Evolutionary conservation across 2,113 vertebrate species (phyloP).

Genomic region (Nesoenas mayeri): DNA sequence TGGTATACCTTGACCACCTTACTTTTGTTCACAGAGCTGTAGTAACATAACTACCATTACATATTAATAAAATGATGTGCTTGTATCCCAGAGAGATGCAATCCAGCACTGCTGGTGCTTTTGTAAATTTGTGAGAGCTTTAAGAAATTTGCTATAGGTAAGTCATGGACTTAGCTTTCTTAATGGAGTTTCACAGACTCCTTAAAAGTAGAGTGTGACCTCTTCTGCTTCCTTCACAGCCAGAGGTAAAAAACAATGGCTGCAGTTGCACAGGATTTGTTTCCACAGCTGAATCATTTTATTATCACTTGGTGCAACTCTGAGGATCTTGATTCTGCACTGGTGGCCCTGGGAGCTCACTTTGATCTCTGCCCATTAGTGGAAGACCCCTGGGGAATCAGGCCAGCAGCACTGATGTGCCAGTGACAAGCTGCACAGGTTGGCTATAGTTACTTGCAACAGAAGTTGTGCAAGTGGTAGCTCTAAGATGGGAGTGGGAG

Average conservation of each 20-base stretch:
- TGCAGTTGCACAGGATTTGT: not conserved
- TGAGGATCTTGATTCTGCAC: not conserved
- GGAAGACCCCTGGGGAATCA: not conserved
- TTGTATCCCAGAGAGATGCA: not conserved
- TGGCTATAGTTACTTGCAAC: not conserved
- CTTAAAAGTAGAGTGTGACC: not conserved
- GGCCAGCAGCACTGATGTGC: fast-evolving
- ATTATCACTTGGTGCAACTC: not conserved
- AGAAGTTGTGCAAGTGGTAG: not conserved
- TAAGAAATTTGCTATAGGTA: not conserved
- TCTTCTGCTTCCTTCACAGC: not conserved
- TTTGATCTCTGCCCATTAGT: not conserved
- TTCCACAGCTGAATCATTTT: not conserved
- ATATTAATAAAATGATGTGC: not conserved
- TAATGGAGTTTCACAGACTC: not conserved
- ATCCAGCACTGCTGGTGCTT: not conserved
- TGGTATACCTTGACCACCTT: not conserved
- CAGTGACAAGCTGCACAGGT: not conserved
- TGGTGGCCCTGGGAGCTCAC: not conserved
- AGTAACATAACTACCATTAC: not conserved
- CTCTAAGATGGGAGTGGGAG: not conserved
- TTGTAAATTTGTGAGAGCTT: not conserved
- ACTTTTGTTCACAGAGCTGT: not conserved
- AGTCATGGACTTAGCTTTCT: not conserved
- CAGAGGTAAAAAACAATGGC: not conserved